Percentiles rank a stretch among this genome's conserved stretches.
Conservation (phyloP, 2,113 vertebrate genomes). For the Daboia siamensis region DNA sequence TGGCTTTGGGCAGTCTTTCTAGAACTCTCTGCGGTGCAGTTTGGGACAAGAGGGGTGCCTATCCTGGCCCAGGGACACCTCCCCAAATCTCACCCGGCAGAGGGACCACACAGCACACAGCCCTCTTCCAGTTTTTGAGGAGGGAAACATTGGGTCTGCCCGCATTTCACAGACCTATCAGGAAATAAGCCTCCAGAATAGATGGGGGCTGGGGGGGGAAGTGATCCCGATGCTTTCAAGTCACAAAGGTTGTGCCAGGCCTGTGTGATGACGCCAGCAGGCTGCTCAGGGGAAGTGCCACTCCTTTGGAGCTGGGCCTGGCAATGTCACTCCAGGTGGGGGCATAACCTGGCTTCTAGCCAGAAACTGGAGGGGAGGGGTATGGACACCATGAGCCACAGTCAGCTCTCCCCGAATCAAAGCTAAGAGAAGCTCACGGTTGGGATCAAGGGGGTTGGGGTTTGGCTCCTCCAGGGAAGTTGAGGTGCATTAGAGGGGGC, state of each 20-base stretch:
- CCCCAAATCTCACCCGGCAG: not conserved
- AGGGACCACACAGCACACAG: not conserved
- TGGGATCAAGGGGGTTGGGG: not conserved
- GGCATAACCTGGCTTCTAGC: not conserved
- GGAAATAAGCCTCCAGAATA: not conserved
- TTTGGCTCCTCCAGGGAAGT: not conserved
- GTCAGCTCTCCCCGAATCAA: not conserved
- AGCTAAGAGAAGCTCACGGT: not conserved
- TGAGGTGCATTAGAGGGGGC: not conserved
- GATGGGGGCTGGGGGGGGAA: no score
- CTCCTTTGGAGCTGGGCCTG: not conserved
- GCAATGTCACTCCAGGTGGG: not conserved
- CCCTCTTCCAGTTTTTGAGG: not conserved
- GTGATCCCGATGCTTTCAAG: not conserved
- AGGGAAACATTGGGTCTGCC: not conserved
- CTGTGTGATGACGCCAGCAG: not conserved
- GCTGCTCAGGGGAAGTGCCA: not conserved
- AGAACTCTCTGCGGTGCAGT: constrained; percentile 50
- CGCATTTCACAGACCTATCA: not conserved
- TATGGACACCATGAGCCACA: not conserved
- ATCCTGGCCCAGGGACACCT: not conserved
- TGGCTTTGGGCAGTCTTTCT: constrained; percentile 57
- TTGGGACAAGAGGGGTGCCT: not conserved
- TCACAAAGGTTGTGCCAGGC: not conserved
- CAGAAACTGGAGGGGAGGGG: not conserved